Conservation (phyloP, 2,113 vertebrate species). For the Cranoglanis bouderius region DNA sequence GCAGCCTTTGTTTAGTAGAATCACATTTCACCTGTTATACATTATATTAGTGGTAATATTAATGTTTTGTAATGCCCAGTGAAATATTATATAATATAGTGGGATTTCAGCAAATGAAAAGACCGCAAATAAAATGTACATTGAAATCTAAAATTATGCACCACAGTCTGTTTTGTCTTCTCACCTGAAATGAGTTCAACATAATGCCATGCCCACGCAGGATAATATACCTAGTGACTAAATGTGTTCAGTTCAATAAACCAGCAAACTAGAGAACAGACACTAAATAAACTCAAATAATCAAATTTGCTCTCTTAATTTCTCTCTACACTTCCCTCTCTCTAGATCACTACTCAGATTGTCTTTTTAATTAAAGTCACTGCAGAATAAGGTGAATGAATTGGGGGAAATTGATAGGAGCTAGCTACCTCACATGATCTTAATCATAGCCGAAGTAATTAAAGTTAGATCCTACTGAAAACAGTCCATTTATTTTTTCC, state of each 20-base stretch:
- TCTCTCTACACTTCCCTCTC: neutral
- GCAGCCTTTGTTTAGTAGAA: neutral
- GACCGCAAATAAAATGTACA: neutral
- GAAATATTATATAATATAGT: neutral
- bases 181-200: neutral
- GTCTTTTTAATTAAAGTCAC: conserved; percentile 68
- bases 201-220: neutral
- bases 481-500: neutral
- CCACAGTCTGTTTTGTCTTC: neutral
- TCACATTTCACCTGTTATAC: neutral
- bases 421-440: conserved; percentile 60
- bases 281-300: conserved; percentile 9
- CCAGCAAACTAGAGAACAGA: neutral
- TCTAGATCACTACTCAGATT: conserved; percentile 55
- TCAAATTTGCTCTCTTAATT: neutral
- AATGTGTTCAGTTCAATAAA: neutral
- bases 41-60: neutral
- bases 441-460: conserved; percentile 68
- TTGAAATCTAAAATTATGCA: neutral
- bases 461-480: conserved; percentile 59
- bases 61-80: neutral
- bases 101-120: neutral
- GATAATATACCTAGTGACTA: neutral
- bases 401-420: conserved; percentile 56
- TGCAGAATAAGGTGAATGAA: conserved; percentile 62